These are phyloP conservation scores for Stenoptilia bipunctidactyla DNA, from an alignment of 2,888 invertebrate genomes.

Conservation along the genomic window DNA sequence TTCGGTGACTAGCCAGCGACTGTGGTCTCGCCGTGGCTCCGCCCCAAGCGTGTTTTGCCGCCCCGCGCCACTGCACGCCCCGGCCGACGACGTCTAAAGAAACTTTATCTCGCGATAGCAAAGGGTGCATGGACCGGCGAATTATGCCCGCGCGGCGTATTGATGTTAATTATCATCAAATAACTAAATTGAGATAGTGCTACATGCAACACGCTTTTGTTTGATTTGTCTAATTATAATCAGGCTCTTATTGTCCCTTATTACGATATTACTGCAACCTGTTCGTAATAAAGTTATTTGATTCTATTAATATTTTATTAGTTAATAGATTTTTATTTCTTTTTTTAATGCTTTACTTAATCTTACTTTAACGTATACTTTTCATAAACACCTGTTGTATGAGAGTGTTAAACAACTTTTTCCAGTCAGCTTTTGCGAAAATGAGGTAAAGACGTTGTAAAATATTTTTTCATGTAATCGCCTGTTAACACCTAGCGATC, in stretches of 20 bases:
- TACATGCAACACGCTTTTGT: constrained; percentile 27
- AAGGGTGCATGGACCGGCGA: constrained; percentile 58
- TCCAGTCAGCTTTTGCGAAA: constrained; percentile 41
- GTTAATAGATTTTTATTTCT: no score
- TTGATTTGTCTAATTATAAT: constrained; percentile 14
- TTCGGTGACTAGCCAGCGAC: constrained; percentile 65
- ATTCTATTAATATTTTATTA: no score
- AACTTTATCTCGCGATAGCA: constrained; percentile 64
- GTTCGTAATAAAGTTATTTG: no score
- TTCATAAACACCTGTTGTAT: constrained; percentile 63
- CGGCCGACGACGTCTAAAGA: constrained; percentile 52
- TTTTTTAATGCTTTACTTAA: no score
- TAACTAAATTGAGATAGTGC: constrained; percentile 34
- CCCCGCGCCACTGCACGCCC: constrained; percentile 47
- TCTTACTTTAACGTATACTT: constrained; percentile 18
- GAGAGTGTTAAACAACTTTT: constrained; percentile 54
- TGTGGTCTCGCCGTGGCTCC: constrained; percentile 52
- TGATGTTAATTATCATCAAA: constrained; percentile 46
- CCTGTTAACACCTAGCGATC: constrained; percentile 33
- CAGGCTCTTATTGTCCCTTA: no score
- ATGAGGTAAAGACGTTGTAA: constrained; percentile 64
- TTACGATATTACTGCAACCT: no score
- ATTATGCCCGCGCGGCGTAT: constrained; percentile 57
- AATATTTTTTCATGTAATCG: constrained; percentile 64
- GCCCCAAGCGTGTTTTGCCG: constrained; percentile 41